Base-by-base conservation (phyloP, 1,140 invertebrate genomes). In the Rhopalosiphum padi region DNA sequence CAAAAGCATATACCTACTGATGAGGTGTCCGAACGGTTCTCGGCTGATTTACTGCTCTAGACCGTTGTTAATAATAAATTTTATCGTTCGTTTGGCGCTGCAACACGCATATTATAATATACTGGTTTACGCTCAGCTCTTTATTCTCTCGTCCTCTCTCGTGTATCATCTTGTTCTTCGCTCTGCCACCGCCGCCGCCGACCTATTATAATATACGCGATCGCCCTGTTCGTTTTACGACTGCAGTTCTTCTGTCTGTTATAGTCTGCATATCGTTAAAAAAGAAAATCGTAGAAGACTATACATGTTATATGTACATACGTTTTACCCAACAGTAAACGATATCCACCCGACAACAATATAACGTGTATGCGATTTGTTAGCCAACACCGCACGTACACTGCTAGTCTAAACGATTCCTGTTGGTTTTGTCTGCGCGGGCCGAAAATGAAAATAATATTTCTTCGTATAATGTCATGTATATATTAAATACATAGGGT, bases 61-160 rank as follows among this genome's bases (percentile, higher is more conserved):
- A 60, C 88, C 51, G 51, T 43, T 30, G 53, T 60, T 41, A 53
- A 89, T 89, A 53, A 60, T 43, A 43, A 1, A 55, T 55, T 60
- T 90, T 60, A 60, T 43, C 35, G 88, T 60, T 30, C 23, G 23
- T 90, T 90, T 53, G 48, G 85, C 82, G 85, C 60, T 77, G 60
- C 87, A 89, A 89, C 51, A 89, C n/a, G 25, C 85, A 55, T 53
- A 37, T 37, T 53, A 48, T 46, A 48, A 48, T 46, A 48, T n/a
- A 87, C 86, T 87, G 86, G 86, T 43, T 89, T 51, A 37, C 87
- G 15, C 87, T 37, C 60, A 68, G 30, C n/a, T 35, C 48, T 53
- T 89, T 53, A 53, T 89, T 53, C 35, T 37, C 8, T 53, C 30
- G 23, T 25, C 41, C 83, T 21, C 83, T 21, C 6, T 4, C 46